Percentiles rank a stretch among this genome's conserved stretches.
Evolutionary conservation across 1,140 invertebrate genomes (phyloP).

Genomic region (Tribolium madens): DNA sequence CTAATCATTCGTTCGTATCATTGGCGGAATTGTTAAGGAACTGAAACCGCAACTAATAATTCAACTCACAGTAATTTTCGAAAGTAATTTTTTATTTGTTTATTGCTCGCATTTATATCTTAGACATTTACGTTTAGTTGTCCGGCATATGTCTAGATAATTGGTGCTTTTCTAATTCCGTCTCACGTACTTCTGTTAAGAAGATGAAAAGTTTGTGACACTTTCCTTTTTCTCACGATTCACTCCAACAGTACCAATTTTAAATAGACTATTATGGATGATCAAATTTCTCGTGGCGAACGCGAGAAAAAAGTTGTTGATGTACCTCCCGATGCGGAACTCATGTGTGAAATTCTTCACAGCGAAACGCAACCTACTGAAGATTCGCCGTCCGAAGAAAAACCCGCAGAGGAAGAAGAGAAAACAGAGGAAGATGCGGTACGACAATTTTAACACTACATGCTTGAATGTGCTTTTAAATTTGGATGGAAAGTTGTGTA

Average conservation of each 20-base stretch:
- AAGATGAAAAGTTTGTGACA: slow-evolving; percentile 34
- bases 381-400: neutral
- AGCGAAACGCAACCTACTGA: slow-evolving; percentile 7
- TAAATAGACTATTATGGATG: slow-evolving; percentile 8
- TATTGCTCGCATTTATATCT: slow-evolving; percentile 18
- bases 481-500: too few relatives aligned
- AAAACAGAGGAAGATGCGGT: neutral
- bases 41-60: slow-evolving; percentile 30
- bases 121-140: slow-evolving; percentile 28
- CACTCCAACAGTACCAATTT: neutral
- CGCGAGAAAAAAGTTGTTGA: slow-evolving; percentile 46
- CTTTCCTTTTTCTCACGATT: slow-evolving; percentile 27
- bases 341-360: slow-evolving; percentile 49
- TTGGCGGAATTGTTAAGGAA: slow-evolving; percentile 23
- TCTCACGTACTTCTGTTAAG: slow-evolving; percentile 20
- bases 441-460: too few relatives aligned
- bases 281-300: slow-evolving; percentile 39
- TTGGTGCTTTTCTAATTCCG: slow-evolving; percentile 33
- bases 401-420: neutral
- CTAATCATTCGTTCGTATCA: slow-evolving; percentile 28
- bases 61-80: slow-evolving; percentile 31
- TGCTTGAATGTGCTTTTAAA: too few relatives aligned
- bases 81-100: slow-evolving; percentile 32
- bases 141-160: slow-evolving; percentile 27
- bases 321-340: slow-evolving; percentile 41